A percentile compares a stretch with the other conserved stretches of the same genome.
Evolutionary conservation across 2,113 vertebrate genomes (phyloP).

Genomic region (Corythoichthys intestinalis): DNA sequence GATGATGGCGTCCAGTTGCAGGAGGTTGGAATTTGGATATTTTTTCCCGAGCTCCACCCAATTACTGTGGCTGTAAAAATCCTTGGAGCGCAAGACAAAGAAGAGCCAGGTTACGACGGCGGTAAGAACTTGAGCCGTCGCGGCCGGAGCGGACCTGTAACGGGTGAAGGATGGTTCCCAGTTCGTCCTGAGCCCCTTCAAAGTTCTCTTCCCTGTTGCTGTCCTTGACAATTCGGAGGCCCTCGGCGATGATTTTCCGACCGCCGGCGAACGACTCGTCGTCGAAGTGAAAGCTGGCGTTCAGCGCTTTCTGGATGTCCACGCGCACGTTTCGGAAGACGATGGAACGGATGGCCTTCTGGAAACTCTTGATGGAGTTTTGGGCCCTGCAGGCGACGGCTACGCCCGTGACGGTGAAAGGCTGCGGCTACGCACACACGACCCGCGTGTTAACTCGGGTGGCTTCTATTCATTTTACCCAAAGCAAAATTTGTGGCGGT

Average conservation of each 20-base stretch:
- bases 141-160: conserved; percentile 51
- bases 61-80: conserved; percentile 72
- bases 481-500: too few relatives aligned
- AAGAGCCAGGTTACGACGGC: background rate
- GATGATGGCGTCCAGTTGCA: conserved; percentile 42
- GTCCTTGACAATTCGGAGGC: conserved; percentile 41
- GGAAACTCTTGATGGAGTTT: conserved; percentile 35
- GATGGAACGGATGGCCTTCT: conserved; percentile 17
- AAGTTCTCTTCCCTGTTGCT: conserved; percentile 38
- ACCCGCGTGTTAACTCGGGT: too few relatives aligned
- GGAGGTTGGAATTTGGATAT: conserved; percentile 52
- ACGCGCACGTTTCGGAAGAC: conserved; percentile 27
- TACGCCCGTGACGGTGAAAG: conserved; percentile 32
- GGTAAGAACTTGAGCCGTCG: too few relatives aligned
- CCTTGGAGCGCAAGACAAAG: conserved; percentile 27
- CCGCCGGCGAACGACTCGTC: conserved; percentile 49
- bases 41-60: conserved; percentile 62
- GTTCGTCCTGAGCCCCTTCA: conserved; percentile 39
- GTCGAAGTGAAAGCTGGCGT: conserved; percentile 61
- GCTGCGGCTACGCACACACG: conserved; percentile 20
- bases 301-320: conserved; percentile 25
- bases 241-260: conserved; percentile 46
- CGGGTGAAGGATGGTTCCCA: conserved; percentile 60
- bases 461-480: too few relatives aligned
- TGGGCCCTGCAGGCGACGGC: conserved; percentile 28